Evolutionary conservation across 2,797 vertebrate genomes (phyloP), one percentile per base, ranked within the genome.

Genomic region (Microctenopoma stevenorrisi): DNA sequence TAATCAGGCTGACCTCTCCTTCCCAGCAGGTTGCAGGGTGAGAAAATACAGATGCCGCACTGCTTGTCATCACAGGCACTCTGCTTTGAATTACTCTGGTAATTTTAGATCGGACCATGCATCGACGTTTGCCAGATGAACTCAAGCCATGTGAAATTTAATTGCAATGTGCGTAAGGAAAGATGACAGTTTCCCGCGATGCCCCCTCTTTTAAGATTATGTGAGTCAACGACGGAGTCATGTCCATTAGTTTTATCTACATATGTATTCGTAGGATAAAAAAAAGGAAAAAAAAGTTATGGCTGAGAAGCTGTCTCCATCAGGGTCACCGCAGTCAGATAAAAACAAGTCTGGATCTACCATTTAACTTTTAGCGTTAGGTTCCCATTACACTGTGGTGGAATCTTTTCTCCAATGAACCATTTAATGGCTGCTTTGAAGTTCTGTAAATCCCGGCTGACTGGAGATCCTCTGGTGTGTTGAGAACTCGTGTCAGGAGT

Each of bases 1-100:
- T 94, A 91, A 93, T 93, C 92, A 90, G 68, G 43, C 42, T 75
- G 86, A 89, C 84, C 83, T 81, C 82, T 71, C 72, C 67, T 65
- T 81, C 81, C 61, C 85, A 71, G 81, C 76, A 68, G 79, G 75
- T 67, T 51, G 52, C 50, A 16, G 73, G 62, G 73, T 85, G 90
- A 93, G 85, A 91, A 91, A 86, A 85, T 77, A 79, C 89, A 93
- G 88, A 82, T 72, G 16, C 66, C 13, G 49, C 68, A 18, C 77
- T 53, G 79, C 55, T 64, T 66, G 72, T 79, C 66, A 35, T 81
- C 66, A 47, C 76, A 67, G 69, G 73, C 61, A 58, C 64, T 80
- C 57, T 73, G 66, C 37, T 59, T 48, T 60, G 48, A 26, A 16
- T 33, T 26, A 30, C 58, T 64, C 54, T 18, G 25, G 49, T 69